Percentiles rank a stretch among this genome's conserved stretches.
These are phyloP conservation scores for Talpa occidentalis DNA, from an alignment of 2,113 vertebrate genomes.

Conservation along the genomic window DNA sequence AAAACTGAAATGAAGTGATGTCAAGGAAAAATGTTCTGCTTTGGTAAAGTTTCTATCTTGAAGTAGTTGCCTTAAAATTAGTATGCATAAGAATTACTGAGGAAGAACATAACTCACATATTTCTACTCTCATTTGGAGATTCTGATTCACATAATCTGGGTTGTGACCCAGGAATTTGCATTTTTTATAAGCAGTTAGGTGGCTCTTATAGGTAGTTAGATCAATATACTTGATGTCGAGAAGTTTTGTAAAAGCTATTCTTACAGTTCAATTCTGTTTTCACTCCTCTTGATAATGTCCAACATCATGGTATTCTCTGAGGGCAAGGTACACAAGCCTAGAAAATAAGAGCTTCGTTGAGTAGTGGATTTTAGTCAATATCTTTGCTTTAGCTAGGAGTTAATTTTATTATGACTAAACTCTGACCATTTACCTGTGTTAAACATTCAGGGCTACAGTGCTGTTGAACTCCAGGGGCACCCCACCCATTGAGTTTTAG, in stretches of 20 bases:
- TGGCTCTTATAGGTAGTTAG: background rate
- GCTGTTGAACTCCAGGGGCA: background rate
- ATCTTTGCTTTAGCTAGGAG: background rate
- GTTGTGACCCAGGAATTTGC: background rate
- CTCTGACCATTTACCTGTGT: background rate
- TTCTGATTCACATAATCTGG: background rate
- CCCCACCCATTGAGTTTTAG: background rate
- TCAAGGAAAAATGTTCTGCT: background rate
- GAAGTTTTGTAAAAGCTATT: background rate
- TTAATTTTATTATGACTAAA: background rate
- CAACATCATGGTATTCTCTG: slow-evolving; percentile 62
- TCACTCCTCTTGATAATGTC: slow-evolving; percentile 72
- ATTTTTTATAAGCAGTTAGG: background rate
- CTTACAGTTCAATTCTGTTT: slow-evolving; percentile 77
- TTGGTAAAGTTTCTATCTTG: background rate
- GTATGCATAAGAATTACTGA: background rate
- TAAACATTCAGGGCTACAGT: background rate
- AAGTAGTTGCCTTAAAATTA: background rate
- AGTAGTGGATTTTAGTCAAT: background rate
- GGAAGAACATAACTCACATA: background rate
- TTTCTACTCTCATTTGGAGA: background rate
- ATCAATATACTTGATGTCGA: background rate
- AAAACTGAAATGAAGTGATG: background rate
- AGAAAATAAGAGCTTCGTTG: slow-evolving; percentile 31
- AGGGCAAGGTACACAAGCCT: slow-evolving; percentile 77